A percentile compares a stretch with the other conserved stretches of the same genome.
These are phyloP conservation scores for Melopsittacus undulatus DNA, from an alignment of 2,797 vertebrate genomes.

Conservation along the genomic window DNA sequence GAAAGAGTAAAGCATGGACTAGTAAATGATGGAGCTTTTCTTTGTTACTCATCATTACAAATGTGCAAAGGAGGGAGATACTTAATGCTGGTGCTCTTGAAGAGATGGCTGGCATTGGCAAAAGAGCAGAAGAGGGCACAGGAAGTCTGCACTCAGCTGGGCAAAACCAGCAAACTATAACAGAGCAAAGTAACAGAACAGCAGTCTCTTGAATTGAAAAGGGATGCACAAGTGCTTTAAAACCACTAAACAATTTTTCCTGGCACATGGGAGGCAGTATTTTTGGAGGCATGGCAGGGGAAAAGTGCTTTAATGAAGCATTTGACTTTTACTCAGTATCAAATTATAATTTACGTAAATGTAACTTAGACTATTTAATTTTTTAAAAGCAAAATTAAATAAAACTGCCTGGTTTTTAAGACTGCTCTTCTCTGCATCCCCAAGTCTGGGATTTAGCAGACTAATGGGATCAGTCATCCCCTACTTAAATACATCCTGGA, in stretches of 20 bases:
- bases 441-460: constrained; percentile 52
- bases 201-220: neutral
- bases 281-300: neutral
- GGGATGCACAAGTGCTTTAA: neutral
- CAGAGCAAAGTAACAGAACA: neutral
- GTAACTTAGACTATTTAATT: neutral
- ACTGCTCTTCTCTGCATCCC: neutral
- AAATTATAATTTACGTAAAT: neutral
- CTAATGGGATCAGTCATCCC: constrained; percentile 65
- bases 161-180: neutral
- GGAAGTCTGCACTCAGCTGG: neutral
- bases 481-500: constrained; percentile 63
- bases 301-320: neutral
- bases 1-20: neutral
- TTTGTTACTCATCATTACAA: neutral
- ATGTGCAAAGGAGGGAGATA: neutral
- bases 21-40: neutral
- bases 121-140: neutral
- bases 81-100: neutral
- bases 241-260: neutral
- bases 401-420: neutral
- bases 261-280: neutral
- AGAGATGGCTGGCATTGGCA: neutral
- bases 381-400: neutral
- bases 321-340: neutral